phyloP scores from a whole-genome alignment of 2,113 vertebrate genomes.

The Eurystomus gularis region DNA sequence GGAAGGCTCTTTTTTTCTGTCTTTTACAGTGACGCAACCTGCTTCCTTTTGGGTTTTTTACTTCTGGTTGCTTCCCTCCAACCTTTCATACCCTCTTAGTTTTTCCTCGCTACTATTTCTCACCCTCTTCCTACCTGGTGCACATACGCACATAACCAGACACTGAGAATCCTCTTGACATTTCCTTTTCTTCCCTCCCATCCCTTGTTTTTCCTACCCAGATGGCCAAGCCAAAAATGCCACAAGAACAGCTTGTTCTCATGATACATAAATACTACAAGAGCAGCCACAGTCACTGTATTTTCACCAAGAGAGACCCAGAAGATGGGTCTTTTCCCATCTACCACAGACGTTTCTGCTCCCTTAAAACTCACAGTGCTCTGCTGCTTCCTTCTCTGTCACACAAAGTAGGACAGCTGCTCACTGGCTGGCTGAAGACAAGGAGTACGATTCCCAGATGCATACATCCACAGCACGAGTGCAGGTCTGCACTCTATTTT shows the following conservation, averaged over 20 bases:
- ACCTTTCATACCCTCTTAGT: background rate
- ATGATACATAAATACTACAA: background rate
- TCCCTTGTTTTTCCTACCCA: background rate
- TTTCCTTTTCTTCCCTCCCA: background rate
- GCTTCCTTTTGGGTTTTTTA: background rate
- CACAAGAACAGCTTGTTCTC: slow-evolving; percentile 9
- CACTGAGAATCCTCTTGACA: background rate
- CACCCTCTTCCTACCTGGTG: background rate
- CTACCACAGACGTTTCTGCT: background rate
- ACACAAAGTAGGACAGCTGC: background rate
- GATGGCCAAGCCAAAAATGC: slow-evolving; percentile 13
- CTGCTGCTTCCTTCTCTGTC: background rate
- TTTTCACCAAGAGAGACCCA: background rate
- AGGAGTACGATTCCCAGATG: background rate
- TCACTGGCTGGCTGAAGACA: background rate
- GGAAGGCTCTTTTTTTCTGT: background rate
- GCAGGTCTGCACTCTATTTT: background rate
- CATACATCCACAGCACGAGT: background rate
- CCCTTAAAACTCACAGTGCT: background rate
- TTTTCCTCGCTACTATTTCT: background rate
- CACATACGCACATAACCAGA: background rate
- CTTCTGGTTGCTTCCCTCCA: background rate
- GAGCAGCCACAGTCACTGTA: background rate
- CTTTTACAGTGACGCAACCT: background rate
- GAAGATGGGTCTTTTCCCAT: background rate